Evolutionary conservation across 2,888 invertebrate species (phyloP), one percentile per base, ranked within the genome.

Genomic region (Cenopis cana): DNA sequence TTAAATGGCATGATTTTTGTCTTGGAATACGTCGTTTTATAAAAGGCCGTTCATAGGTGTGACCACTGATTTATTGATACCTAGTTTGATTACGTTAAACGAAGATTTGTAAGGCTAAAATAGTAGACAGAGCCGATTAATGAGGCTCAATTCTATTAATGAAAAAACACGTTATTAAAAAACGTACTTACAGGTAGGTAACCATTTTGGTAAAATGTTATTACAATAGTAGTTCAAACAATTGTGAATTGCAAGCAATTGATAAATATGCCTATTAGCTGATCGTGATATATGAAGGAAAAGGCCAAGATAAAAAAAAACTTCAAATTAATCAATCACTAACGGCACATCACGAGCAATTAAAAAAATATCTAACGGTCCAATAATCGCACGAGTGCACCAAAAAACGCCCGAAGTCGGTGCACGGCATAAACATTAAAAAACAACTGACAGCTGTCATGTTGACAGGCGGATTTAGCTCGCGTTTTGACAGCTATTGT

Each of bases 391-490:
- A 65, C 50, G 62, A 56, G 67, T 46, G 55, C 75, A 71, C 71
- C 46, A 68, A 74, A 78, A 78, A 79, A 78, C 68, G 75, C 76
- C 76, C 20, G 11, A 24, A 6, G 20, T 12, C 20, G 33, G 38
- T 52, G 62, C 52, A 4, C 36, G 17, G 64, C 36, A 36, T 64
- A 38, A 64, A 54, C 64, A 64, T 64, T 18, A 66, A 66, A 41
- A 66, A 66, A 56, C 3, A 66, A 66, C 62, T 65, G 86, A 85
- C 87, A 86, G 82, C 84, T 87, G 89, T 88, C 89, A 89, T 68
- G 79, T 80, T 85, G 86, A 85, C 84, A 85, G 80, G 72, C 72
- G 72, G 76, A 62, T 78, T 81, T 78, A 75, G 76, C 78, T 75
- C 76, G 73, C 72, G 76, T 78, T 84, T 81, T 83, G 87, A 86